Base-by-base conservation (phyloP, 2,888 invertebrate species). In the Rotaria sp. region DNA sequence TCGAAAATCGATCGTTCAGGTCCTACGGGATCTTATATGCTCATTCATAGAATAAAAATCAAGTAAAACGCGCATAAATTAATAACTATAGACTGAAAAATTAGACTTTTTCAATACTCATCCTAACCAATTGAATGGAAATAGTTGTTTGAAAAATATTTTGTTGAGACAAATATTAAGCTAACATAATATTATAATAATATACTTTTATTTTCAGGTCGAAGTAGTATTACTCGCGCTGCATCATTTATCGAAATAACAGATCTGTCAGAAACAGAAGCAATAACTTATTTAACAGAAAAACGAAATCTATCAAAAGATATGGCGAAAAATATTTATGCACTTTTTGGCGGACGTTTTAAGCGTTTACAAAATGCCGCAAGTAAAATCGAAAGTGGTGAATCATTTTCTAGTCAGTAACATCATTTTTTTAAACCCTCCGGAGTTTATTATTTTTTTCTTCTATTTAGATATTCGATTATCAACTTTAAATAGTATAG, bases 281-380 rank as follows among this genome's bases (percentile, higher is more conserved):
- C 74, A 13, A 74, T 74, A 38, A 38, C 15, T 15, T 74, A 74
- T 38, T 38, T 74, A 38, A 74, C 30, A 7, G 38, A 74, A 30
- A 74, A 74, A 21, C 30, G 30, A 38, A 21, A 38, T 1, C 5
- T 74, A 35, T 35, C 30, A 15, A 38, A 74, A 38, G 74, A 74
- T 30, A 4, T 35, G 1, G 74, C 74, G 0, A 35, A 74, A 35
- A 2, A 35, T 11, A 0, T 74, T 2, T 35, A 35, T 30, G 74
- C 11, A 26, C 15, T 74, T 4, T 74, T 7, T 24, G 38, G 38
- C 2, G 74, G 74, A 74, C 30, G 74, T 35, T 3, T 74, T 8
- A 74, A 74, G 21, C 35, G 74, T 74, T 74, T 74, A 74, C 74
- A 74, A 38, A 74, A 74, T 38, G 74, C 74, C 7, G 74, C 74